Percentiles rank a stretch among this genome's conserved stretches.
Conservation (phyloP, 53 echinoderm and acorn worm genomes). For the Pentamera pediparva region DNA sequence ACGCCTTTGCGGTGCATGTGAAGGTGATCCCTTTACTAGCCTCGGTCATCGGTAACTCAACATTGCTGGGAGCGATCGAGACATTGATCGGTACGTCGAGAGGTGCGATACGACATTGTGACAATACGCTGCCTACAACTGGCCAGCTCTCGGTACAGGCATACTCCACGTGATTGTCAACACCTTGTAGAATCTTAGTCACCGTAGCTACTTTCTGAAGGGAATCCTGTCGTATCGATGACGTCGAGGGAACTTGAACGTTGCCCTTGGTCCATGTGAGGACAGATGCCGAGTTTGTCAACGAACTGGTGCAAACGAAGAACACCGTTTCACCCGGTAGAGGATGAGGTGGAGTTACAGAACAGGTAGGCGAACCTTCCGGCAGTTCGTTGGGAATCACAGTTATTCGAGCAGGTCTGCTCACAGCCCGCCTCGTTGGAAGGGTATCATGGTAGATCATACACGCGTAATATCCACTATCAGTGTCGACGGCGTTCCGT, state of each 20-base stretch:
- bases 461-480: conserved; percentile 71
- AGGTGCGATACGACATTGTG: conserved; percentile 60
- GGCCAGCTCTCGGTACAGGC: conserved; percentile 70
- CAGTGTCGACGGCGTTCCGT: conserved; percentile 16
- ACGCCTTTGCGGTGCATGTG: conserved; percentile 53
- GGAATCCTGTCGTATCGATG: conserved; percentile 24
- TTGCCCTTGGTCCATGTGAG: conserved; percentile 49
- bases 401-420: conserved; percentile 48
- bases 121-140: conserved; percentile 38
- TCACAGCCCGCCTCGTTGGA: conserved; percentile 42
- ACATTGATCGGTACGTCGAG: conserved; percentile 80
- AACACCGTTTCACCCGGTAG: conserved; percentile 60
- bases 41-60: conserved; percentile 30
- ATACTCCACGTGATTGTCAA: conserved; percentile 72
- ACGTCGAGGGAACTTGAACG: conserved; percentile 24
- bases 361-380: conserved; percentile 52
- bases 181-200: conserved; percentile 45
- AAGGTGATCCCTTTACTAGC: conserved; percentile 40
- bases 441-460: conserved; percentile 60
- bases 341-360: conserved; percentile 60
- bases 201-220: conserved; percentile 42
- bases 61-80: conserved; percentile 31
- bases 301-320: conserved; percentile 58
- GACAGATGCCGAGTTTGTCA: conserved; percentile 30
- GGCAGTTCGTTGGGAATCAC: conserved; percentile 56